These are phyloP conservation scores for Mus musculus DNA, from an alignment of 2,113 vertebrate genomes.

Conservation along the genomic window GRCm39 chr2:58708501-58709000, in stretches of 20 bases:
- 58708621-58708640: neutral
- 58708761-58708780: neutral
- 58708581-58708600: neutral
- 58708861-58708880: neutral
- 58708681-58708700: neutral
- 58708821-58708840: neutral
- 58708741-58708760: neutral
- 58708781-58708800: neutral
- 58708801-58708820: neutral
- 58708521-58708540: neutral
- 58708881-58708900: neutral
- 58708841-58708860: neutral
- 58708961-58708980: neutral
- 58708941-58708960: neutral
- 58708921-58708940: neutral
- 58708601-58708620: neutral
- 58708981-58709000: neutral
- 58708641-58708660: neutral
- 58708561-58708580: neutral
- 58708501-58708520: neutral
- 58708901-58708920: neutral
- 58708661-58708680: neutral
- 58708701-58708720: neutral
- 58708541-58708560: neutral
- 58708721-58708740: conserved; percentile 1